A percentile compares a stretch with the other conserved stretches of the same genome.
Evolutionary conservation across 2,797 vertebrate species (phyloP).

Genomic region (Uromys caudimaculatus): DNA sequence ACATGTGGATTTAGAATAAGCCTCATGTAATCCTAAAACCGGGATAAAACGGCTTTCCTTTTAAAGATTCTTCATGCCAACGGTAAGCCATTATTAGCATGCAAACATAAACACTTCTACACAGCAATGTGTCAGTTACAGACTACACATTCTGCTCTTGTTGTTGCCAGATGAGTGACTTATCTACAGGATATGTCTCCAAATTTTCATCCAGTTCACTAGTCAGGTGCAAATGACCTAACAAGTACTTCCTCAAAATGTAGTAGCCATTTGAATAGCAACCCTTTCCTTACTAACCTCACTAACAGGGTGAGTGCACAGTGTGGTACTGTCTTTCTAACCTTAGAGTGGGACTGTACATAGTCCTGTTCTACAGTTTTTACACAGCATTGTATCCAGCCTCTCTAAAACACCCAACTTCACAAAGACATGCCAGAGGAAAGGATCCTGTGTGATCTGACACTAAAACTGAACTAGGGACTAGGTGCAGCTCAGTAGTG

Average conservation of each 20-base stretch:
- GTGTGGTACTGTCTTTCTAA: background rate
- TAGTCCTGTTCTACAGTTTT: background rate
- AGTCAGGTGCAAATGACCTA: slow-evolving; percentile 34
- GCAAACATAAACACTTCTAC: background rate
- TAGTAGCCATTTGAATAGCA: slow-evolving; percentile 23
- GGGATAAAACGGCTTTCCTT: background rate
- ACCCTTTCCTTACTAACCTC: background rate
- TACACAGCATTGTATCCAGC: background rate
- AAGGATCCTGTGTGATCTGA: background rate
- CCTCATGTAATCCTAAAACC: slow-evolving; percentile 20
- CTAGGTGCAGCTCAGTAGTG: background rate
- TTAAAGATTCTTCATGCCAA: slow-evolving; percentile 1
- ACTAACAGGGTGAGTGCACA: background rate
- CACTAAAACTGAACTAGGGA: background rate
- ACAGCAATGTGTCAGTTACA: background rate
- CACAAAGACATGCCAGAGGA: background rate
- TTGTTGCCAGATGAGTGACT: background rate
- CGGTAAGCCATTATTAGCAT: background rate
- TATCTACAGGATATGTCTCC: background rate
- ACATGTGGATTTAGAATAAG: background rate
- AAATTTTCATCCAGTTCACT: slow-evolving; percentile 23
- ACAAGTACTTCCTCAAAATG: slow-evolving; percentile 22
- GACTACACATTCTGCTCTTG: background rate
- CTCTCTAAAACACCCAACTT: background rate
- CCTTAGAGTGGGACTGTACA: background rate